Percentiles rank a stretch among this genome's conserved stretches.
Conservation (phyloP, 1,140 invertebrate genomes). For the Rhyzopertha dominica region DNA sequence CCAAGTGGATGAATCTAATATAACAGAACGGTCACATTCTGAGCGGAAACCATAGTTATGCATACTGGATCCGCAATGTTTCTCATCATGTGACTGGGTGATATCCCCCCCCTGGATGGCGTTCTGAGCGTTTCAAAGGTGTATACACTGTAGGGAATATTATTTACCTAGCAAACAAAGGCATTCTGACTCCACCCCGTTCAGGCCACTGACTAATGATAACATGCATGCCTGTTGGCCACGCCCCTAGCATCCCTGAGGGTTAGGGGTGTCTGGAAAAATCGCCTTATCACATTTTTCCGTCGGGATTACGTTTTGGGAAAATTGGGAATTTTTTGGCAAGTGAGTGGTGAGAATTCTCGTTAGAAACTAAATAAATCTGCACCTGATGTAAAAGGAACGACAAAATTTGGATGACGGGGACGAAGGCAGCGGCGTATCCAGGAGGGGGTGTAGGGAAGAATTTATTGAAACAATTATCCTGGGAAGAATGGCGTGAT, state of each 20-base stretch:
- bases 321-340: too few species aligned
- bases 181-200: constrained; percentile 38
- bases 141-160: constrained; percentile 47
- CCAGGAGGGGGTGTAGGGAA: too few species aligned
- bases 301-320: too few species aligned
- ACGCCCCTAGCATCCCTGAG: constrained; percentile 22
- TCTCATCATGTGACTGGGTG: constrained; percentile 26
- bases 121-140: constrained; percentile 40
- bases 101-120: constrained; percentile 15
- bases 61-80: constrained; percentile 29
- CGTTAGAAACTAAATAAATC: too few species aligned
- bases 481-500: too few species aligned
- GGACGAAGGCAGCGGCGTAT: too few species aligned
- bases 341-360: too few species aligned
- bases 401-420: too few species aligned
- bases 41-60: constrained; percentile 42
- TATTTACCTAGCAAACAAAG: constrained; percentile 46
- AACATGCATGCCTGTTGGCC: constrained; percentile 30
- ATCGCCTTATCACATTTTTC: too few species aligned
- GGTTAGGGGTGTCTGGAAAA: constrained; percentile 19
- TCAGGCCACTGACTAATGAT: constrained; percentile 43
- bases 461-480: too few species aligned
- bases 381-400: too few species aligned
- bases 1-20: constrained; percentile 40
- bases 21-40: constrained; percentile 38